Evolutionary conservation across 1,140 invertebrate species (phyloP).

Genomic region (Argopecten irradians): DNA sequence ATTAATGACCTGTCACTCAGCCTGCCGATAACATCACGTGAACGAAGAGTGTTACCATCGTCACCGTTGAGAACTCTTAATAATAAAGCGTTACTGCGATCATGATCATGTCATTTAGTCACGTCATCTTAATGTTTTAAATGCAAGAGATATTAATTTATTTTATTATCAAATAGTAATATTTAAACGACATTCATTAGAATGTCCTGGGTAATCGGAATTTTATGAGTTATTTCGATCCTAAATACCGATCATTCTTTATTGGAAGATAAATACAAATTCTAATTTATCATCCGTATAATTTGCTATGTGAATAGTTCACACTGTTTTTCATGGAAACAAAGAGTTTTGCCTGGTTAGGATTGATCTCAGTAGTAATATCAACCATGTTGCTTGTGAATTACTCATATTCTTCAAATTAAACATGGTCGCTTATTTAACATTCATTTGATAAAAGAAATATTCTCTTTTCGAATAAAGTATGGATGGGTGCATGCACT

Average conservation of each 20-base stretch:
- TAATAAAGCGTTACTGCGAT: not conserved
- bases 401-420: too few relatives aligned
- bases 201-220: not conserved
- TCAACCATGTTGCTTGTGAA: too few relatives aligned
- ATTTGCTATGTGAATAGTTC: not conserved
- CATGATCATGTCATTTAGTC: constrained; percentile 21
- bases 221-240: not conserved
- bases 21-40: not conserved
- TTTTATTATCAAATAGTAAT: not conserved
- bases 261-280: not conserved
- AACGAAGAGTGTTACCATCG: not conserved
- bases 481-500: too few relatives aligned
- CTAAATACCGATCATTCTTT: constrained; percentile 13
- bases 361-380: too few relatives aligned
- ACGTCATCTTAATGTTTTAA: constrained; percentile 23
- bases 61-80: not conserved
- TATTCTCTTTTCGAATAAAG: too few relatives aligned
- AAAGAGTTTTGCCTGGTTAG: too few relatives aligned
- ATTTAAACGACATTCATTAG: not conserved
- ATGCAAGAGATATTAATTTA: constrained; percentile 10
- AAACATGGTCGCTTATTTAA: too few relatives aligned
- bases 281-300: not conserved
- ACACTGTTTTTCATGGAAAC: not conserved
- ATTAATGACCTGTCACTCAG: not conserved
- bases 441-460: too few relatives aligned